Percentiles rank a stretch among this genome's conserved stretches.
Evolutionary conservation across 2,113 vertebrate genomes (phyloP).

Genomic region (Triplophysa tibetana): DNA sequence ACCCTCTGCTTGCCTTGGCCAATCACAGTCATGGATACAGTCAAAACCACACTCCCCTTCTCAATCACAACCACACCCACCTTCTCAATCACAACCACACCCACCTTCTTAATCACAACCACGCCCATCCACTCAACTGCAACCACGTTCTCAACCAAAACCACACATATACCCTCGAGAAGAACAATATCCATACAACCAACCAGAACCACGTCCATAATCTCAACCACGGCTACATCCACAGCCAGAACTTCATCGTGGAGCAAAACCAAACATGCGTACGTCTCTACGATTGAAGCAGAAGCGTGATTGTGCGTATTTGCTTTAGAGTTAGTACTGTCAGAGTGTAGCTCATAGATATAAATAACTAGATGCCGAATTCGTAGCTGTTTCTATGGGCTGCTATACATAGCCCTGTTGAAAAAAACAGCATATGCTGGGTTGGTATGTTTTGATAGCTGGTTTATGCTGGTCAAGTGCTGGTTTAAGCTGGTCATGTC

Average conservation of each 20-base stretch:
- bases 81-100: constrained; percentile 55
- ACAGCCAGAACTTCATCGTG: constrained; percentile 44
- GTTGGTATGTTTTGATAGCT: too few species aligned
- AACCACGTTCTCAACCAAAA: constrained; percentile 61
- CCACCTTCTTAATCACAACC: constrained; percentile 52
- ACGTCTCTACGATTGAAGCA: constrained; percentile 53
- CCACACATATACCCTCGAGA: constrained; percentile 51
- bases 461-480: too few species aligned
- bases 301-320: neutral
- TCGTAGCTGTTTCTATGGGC: too few species aligned
- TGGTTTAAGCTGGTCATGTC: too few species aligned
- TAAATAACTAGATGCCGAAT: too few species aligned
- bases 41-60: constrained; percentile 59
- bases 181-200: constrained; percentile 12
- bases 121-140: constrained; percentile 28
- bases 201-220: neutral
- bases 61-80: constrained; percentile 62
- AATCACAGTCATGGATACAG: constrained; percentile 50
- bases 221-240: neutral
- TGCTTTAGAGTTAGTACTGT: constrained; percentile 18
- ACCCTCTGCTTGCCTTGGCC: constrained; percentile 46
- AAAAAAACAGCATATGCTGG: too few species aligned
- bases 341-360: constrained; percentile 22
- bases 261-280: constrained; percentile 55
- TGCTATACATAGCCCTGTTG: too few species aligned